Evolutionary conservation across 2,888 invertebrate species (phyloP).

Genomic region (Hypolimnas misippus): DNA sequence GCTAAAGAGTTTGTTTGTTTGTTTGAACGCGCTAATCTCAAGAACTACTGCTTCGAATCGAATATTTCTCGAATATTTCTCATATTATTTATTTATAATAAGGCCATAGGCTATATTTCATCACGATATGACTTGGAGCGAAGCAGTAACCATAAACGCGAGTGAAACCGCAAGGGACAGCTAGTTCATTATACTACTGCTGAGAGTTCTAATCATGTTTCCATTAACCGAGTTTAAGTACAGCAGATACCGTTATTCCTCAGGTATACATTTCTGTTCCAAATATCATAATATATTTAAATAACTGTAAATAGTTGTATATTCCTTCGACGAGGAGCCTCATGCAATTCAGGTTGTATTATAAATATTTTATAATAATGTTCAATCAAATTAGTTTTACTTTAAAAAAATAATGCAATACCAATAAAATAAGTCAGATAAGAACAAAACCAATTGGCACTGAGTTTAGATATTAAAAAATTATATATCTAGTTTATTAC

Average conservation of each 20-base stretch:
- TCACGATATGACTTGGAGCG: no score
- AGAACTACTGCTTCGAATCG: no score
- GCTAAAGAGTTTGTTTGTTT: no score
- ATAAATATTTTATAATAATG: not conserved
- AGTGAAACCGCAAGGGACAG: no score
- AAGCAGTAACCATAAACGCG: no score
- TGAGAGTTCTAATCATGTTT: not conserved
- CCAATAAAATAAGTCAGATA: not conserved
- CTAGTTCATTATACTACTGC: no score
- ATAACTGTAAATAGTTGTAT: not conserved
- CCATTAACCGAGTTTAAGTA: not conserved
- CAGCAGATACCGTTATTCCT: slow-evolving; percentile 7
- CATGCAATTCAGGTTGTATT: no score
- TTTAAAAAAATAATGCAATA: not conserved
- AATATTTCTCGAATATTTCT: no score
- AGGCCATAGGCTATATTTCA: not conserved
- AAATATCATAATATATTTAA: not conserved
- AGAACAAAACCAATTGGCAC: not conserved
- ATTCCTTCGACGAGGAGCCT: no score
- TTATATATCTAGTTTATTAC: not conserved
- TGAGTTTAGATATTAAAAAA: not conserved
- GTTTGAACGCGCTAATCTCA: no score
- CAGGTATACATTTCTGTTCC: not conserved
- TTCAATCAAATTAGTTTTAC: not conserved
- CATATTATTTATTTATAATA: no score